Base-by-base conservation (phyloP, 2,113 vertebrate genomes). In the Eleginops maclovinus region DNA sequence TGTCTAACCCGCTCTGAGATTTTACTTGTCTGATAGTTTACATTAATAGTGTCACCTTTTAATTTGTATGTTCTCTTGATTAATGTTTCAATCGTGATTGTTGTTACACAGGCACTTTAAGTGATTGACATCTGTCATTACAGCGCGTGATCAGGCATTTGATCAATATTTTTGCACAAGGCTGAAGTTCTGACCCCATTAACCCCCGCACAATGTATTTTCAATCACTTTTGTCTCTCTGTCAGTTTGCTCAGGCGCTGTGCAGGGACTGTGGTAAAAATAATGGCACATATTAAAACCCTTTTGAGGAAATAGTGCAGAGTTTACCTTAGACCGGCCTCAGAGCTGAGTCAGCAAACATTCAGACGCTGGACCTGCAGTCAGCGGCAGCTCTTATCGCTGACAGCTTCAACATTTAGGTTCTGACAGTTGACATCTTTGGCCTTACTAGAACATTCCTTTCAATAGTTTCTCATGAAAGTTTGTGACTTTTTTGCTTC, bases 41-140 rank as follows among this genome's bases (percentile, higher is more conserved):
- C 65, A 58, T 69, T 31, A 7, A 54, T n/a, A 44, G n/a, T 71
- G 70, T 77, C 75, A 36, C 55, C 51, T 78, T 83, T 10, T 49
- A 65, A 87, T 84, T 75, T 59, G 49, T 4, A 53, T 51, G 62
- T 59, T 69, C 40, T 76, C 9, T 70, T 11, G 53, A 73, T 21
- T 79, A 75, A 87, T 81, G 67, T 70, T 43, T 53, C 21, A 82
- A 71, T 72, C 67, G 1, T 90, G 89, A 92, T 84, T 89, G 90
- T 93, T 77, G 75, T 92, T 92, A 92, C 91, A 89, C 87, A 73
- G 87, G 94, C 94, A 94, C 93, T 95, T 95, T 94, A 94, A 53
- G 62, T 87, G 75, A 91, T 92, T 82, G 84, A 89, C 74, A 31
- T 86, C 76, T 76, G 77, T 90, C 76, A 59, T 82, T 80, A 68